A percentile compares a stretch with the other conserved stretches of the same genome.
These are phyloP conservation scores for Etheostoma perlongum DNA, from an alignment of 2,797 vertebrate species.

Conservation along the genomic window DNA sequence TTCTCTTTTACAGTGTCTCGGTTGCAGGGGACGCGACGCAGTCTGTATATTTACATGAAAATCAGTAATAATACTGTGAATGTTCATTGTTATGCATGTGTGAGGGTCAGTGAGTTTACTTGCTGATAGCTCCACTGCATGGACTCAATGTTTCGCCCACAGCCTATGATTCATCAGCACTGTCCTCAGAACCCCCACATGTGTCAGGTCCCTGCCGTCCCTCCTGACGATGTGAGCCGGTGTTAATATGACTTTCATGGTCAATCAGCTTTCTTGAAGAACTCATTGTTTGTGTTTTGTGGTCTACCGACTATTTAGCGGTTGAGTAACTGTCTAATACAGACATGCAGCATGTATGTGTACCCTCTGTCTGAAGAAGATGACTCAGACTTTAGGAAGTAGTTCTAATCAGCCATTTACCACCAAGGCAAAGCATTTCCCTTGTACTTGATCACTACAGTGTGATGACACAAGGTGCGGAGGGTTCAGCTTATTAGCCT, in stretches of 20 bases:
- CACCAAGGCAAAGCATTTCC: conserved; percentile 26
- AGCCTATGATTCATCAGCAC: conserved; percentile 17
- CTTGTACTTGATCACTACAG: not conserved
- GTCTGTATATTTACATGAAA: not conserved
- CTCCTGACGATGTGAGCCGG: not conserved
- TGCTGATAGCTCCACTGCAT: conserved; percentile 5
- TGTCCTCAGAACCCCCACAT: conserved; percentile 2
- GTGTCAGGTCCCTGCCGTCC: not conserved
- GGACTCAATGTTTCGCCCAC: not conserved
- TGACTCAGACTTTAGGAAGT: conserved; percentile 71
- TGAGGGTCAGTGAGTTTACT: conserved; percentile 2
- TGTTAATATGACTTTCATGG: conserved; percentile 16
- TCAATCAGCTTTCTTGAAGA: conserved; percentile 12
- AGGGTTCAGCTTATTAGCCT: not conserved
- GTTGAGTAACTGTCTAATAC: conserved; percentile 72
- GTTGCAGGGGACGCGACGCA: too few species aligned
- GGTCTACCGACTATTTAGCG: conserved; percentile 50
- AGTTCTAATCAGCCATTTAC: conserved; percentile 28
- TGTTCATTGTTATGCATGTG: not conserved
- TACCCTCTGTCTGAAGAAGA: conserved; percentile 35
- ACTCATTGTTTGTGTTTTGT: conserved; percentile 37
- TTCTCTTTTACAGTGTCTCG: not conserved
- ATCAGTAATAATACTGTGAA: not conserved
- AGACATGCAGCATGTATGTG: conserved; percentile 43
- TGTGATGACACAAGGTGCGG: not conserved